Evolutionary conservation across 2,888 invertebrate species (phyloP).

Genomic region (Thereva nobilitata): DNA sequence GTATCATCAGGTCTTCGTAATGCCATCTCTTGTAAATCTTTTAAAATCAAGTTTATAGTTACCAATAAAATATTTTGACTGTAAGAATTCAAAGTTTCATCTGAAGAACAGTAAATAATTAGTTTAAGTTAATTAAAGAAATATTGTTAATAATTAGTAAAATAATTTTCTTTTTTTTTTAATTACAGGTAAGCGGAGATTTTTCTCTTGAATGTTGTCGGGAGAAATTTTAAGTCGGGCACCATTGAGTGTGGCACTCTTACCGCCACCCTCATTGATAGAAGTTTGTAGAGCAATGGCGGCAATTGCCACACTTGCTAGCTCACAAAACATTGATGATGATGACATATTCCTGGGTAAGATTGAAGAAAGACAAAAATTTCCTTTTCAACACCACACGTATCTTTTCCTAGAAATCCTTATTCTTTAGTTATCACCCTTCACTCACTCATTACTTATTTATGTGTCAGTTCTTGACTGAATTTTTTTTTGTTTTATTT

Average conservation of each 20-base stretch:
- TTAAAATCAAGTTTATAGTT: no score
- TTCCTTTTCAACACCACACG: neutral
- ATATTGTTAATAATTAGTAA: neutral
- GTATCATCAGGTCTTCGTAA: no score
- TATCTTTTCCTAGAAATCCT: no score
- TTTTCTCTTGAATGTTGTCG: constrained; percentile 46
- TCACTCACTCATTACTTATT: neutral
- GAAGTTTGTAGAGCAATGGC: constrained; percentile 46
- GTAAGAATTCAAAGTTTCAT: no score
- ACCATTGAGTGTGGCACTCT: constrained; percentile 46
- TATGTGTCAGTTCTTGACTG: constrained; percentile 20
- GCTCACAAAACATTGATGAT: constrained; percentile 46
- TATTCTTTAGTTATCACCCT: no score
- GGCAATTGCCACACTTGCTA: constrained; percentile 46
- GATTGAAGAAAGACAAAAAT: constrained; percentile 12
- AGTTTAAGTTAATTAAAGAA: no score
- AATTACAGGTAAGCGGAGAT: constrained; percentile 44
- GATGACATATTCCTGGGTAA: constrained; percentile 47
- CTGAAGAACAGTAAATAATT: no score
- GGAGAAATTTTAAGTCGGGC: constrained; percentile 46
- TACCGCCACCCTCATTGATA: constrained; percentile 46
- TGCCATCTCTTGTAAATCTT: no score
- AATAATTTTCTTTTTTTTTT: constrained; percentile 32
- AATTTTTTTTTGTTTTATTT: constrained; percentile 4
- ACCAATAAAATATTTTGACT: no score